Evolutionary conservation across 2,797 vertebrate species (phyloP), one percentile per base, ranked within the genome.

Genomic region (Anabas testudineus): DNA sequence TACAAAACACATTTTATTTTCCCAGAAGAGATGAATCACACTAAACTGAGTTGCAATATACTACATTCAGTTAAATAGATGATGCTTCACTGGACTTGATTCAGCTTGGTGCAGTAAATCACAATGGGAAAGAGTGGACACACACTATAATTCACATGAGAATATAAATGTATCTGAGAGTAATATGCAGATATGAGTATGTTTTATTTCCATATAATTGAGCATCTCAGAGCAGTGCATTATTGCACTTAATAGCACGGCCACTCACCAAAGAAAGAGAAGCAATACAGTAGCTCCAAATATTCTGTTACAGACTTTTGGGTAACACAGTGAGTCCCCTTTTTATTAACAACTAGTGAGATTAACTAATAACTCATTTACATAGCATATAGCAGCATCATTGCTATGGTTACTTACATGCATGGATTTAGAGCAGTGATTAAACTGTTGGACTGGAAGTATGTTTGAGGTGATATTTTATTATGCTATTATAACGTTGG

Each of bases 21-120:
- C 60, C 36, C 26, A 65, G 56, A 48, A 26, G 16, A 59, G 34
- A 67, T 69, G 34, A 71, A 60, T 51, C 1, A 1, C 42, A 53
- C 36, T 61, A n/a, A 55, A 64, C 30, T 18, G 41, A 59, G 16
- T 19, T 22, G 24, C 32, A 34, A 2, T 58, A 4, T 52, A 18
- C 39, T 52, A 18, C 39, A 53, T 45, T 71, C 37, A 18, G 24
- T 13, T 71, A 36, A 63, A 19, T 18, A 51, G 24, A 54, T 59
- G 14, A 24, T 16, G 10, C 39, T 10, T 5, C 34, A 12, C 3
- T n/a, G 18, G 39, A 26, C 12, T 24, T 58, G 28, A 19, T 43
- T 45, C 22, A 67, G 43, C 36, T 49, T 24, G 30, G 24, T 67
- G 43, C 47, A 9, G 34, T 22, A 12, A 37, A 21, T 55, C 52